Evolutionary conservation across 2,113 vertebrate species (phyloP).

Genomic region (Pycnonotus jocosus): DNA sequence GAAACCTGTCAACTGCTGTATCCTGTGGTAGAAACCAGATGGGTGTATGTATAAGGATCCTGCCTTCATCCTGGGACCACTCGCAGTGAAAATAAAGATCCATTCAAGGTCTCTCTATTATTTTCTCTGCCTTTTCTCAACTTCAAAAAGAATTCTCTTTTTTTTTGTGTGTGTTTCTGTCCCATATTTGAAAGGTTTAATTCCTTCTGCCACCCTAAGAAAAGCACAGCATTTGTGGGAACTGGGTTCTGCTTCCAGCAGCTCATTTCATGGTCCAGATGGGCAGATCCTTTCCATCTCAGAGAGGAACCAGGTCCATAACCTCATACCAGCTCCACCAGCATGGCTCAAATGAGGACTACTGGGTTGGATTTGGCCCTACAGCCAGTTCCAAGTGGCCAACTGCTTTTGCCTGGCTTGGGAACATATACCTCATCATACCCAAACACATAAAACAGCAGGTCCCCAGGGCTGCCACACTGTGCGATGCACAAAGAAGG

Average conservation of each 20-base stretch:
- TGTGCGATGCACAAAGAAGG: background rate
- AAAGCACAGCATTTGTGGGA: background rate
- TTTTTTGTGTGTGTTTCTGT: background rate
- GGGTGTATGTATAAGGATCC: background rate
- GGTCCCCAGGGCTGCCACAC: background rate
- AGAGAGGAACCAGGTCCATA: background rate
- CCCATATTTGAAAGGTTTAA: background rate
- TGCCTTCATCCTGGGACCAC: background rate
- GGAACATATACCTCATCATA: background rate
- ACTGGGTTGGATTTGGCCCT: background rate
- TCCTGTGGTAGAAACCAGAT: background rate
- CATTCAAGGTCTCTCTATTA: background rate
- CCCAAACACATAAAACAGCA: background rate
- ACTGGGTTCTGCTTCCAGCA: background rate
- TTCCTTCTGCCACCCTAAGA: background rate
- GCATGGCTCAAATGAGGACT: background rate
- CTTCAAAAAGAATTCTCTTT: background rate
- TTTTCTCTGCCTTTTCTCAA: background rate
- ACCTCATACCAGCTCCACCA: background rate
- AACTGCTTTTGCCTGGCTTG: background rate
- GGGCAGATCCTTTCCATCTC: background rate
- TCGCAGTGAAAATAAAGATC: background rate
- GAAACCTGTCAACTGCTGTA: background rate
- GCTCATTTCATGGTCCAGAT: background rate
- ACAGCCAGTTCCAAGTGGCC: background rate